A percentile compares a stretch with the other conserved stretches of the same genome.
These are phyloP conservation scores for Dasypolia templi DNA, from an alignment of 2,888 invertebrate genomes.

Conservation along the genomic window DNA sequence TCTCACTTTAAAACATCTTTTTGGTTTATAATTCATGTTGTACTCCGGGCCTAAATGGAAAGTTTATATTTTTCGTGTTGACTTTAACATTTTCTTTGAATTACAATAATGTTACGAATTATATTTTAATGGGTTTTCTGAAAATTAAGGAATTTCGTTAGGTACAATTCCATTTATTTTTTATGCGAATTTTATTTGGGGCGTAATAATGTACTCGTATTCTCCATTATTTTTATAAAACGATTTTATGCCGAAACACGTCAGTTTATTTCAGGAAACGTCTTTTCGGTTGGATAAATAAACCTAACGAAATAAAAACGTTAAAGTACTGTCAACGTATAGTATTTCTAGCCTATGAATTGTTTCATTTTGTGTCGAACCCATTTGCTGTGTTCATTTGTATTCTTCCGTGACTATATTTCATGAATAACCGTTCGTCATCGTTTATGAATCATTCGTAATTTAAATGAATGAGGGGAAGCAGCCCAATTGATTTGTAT, in stretches of 20 bases:
- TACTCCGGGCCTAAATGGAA: neutral
- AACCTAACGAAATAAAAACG: conserved; percentile 16
- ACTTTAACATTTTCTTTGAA: conserved; percentile 5
- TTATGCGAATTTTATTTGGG: conserved; percentile 28
- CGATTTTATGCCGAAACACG: conserved; percentile 23
- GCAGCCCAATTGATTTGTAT: conserved; percentile 43
- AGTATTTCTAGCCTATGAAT: conserved; percentile 24
- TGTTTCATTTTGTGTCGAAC: conserved; percentile 39
- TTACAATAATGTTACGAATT: neutral
- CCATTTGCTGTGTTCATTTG: conserved; percentile 26
- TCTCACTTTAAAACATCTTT: neutral
- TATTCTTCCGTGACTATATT: conserved; percentile 47
- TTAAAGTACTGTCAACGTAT: conserved; percentile 36
- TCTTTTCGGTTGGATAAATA: conserved; percentile 28
- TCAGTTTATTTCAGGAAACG: conserved; percentile 19
- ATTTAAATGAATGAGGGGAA: conserved; percentile 48
- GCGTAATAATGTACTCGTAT: conserved; percentile 20
- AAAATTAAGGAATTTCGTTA: conserved; percentile 18
- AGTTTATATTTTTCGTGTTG: neutral
- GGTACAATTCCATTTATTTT: conserved; percentile 39
- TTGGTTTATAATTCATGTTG: conserved; percentile 1
- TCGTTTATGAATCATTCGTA: conserved; percentile 37
- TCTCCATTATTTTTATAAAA: conserved; percentile 35
- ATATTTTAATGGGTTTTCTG: conserved; percentile 10
- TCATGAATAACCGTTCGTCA: conserved; percentile 34